Evolutionary conservation across 2,113 vertebrate species (phyloP).

Genomic region (Collichthys lucidus): DNA sequence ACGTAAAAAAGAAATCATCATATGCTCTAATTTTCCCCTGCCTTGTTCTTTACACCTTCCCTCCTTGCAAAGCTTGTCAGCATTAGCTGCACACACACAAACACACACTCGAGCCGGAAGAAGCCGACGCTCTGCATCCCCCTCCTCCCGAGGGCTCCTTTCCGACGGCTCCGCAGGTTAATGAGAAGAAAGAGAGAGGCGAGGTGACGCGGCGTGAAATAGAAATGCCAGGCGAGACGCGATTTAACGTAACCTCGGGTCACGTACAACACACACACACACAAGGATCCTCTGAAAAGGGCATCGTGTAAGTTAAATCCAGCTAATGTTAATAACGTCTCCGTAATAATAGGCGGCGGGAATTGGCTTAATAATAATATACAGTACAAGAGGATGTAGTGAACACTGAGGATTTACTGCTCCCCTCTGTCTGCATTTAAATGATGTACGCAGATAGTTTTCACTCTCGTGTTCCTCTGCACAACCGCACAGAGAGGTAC

Average conservation of each 20-base stretch:
- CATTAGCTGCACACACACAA: slow-evolving; percentile 34
- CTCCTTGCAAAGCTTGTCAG: slow-evolving; percentile 48
- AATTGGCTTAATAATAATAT: slow-evolving; percentile 25
- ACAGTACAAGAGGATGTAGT: slow-evolving; percentile 25
- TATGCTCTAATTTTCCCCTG: background rate
- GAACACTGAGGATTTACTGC: slow-evolving; percentile 30
- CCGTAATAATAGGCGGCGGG: slow-evolving; percentile 18
- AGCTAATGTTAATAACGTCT: slow-evolving; percentile 58
- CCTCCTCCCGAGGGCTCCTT: slow-evolving; percentile 5
- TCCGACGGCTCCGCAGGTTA: slow-evolving; percentile 60
- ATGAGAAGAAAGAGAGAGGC: slow-evolving; percentile 69
- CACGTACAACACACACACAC: slow-evolving; percentile 25
- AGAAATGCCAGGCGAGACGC: slow-evolving; percentile 59
- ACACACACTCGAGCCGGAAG: background rate
- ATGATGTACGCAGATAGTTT: slow-evolving; percentile 42
- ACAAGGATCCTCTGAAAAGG: slow-evolving; percentile 42
- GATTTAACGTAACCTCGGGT: slow-evolving; percentile 53
- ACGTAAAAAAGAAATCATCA: background rate
- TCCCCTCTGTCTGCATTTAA: slow-evolving; percentile 47
- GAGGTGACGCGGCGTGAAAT: slow-evolving; percentile 76
- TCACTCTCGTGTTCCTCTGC: slow-evolving; percentile 31
- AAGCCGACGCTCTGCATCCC: slow-evolving; percentile 28
- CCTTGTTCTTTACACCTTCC: background rate
- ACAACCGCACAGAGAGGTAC: slow-evolving; percentile 34
- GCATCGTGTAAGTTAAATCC: slow-evolving; percentile 58